Evolutionary conservation across 2,113 vertebrate genomes (phyloP).

Genomic region (Cottus gobio): DNA sequence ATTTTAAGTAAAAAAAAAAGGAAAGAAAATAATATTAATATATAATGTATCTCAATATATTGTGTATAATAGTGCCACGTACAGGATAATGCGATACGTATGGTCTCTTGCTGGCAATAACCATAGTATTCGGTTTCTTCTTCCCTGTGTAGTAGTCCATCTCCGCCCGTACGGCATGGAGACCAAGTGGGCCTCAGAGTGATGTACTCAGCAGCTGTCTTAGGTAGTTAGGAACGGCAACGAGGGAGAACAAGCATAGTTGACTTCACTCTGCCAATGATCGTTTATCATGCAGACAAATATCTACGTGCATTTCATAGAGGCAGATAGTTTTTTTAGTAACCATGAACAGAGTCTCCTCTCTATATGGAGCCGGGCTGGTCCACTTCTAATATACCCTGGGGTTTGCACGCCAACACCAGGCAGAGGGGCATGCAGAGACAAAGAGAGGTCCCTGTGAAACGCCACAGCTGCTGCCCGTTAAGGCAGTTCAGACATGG

Average conservation of each 20-base stretch:
- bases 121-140: not conserved
- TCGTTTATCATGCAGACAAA: not conserved
- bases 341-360: not conserved
- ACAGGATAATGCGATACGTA: too few relatives aligned
- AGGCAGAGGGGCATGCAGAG: not conserved
- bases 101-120: too few relatives aligned
- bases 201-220: conserved; percentile 29
- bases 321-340: not conserved
- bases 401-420: not conserved
- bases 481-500: conserved; percentile 29
- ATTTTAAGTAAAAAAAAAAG: too few relatives aligned
- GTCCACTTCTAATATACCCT: too few relatives aligned
- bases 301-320: not conserved
- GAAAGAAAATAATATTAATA: too few relatives aligned
- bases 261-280: conserved; percentile 18
- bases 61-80: too few relatives aligned
- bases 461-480: conserved; percentile 44
- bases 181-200: conserved; percentile 10
- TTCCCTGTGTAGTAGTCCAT: not conserved
- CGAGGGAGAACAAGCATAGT: conserved; percentile 12
- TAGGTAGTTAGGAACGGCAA: conserved; percentile 15
- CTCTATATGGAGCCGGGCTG: not conserved
- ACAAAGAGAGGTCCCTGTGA: conserved; percentile 9
- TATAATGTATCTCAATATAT: too few relatives aligned
- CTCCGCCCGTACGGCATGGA: not conserved